Evolutionary conservation across 2,888 invertebrate genomes (phyloP), one percentile per base, ranked within the genome.

Genomic region (Stenodema calcarata): DNA sequence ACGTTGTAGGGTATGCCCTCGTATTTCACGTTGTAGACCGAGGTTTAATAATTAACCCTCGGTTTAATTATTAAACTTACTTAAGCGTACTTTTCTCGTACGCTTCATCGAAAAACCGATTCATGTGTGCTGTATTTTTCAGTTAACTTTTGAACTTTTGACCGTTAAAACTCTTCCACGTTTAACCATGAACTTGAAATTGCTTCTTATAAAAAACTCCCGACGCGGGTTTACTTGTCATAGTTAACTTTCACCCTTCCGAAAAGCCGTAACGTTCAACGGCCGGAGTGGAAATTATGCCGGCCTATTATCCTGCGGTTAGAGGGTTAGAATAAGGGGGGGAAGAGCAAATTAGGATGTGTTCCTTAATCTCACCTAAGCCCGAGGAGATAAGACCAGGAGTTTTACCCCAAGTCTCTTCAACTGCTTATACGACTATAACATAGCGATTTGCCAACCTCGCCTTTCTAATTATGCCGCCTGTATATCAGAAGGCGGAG

Each of bases 391-490:
- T 78, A 78, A 78, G 78, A 42, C 44, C 41, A 78, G 42, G 42
- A 78, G 78, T 78, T 78, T 78, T 78, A n/a, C 78, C 50, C 78
- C 35, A 78, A 78, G 78, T 78, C 78, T 42, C 78, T 78, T 78
- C 78, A 78, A 78, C 42, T 78, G 78, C 78, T 78, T 78, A 78
- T 78, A 78, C 78, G 78, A 78, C 44, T 78, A 78, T 78, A 78
- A 78, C 47, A 47, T 42, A 44, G 47, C 78, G 78, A 78, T 78
- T 78, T 78, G 18, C 35, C 42, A 14, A 78, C 44, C 44, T 78
- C 78, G 44, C 75, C 16, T 75, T 35, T 18, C 78, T 78, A 47
- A 78, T 78, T 78, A 78, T 78, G 47, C 44, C 18, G 18, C 47
- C 78, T 27, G 42, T 47, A 47, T 78, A 78, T 78, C 78, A 44